Base-by-base conservation (phyloP, 2,888 invertebrate species). In the Cheilosia impressa region DNA sequence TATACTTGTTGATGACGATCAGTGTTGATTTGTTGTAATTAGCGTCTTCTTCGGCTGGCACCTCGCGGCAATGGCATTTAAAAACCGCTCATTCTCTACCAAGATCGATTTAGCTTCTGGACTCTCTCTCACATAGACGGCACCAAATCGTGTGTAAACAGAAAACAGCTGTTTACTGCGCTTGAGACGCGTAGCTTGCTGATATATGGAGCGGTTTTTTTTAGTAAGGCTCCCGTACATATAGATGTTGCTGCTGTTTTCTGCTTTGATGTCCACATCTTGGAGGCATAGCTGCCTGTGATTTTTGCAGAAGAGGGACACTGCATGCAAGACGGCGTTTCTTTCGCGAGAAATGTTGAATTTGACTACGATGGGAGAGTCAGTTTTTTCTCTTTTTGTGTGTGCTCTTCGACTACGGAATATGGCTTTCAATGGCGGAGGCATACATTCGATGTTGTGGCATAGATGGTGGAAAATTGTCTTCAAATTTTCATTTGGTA, bases 121-220 rank as follows among this genome's bases (percentile, higher is more conserved):
- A 6, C 47, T 17, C 17, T 47, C 17, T 47, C 7, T 47, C 24
- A 24, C 24, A 24, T 24, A 24, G 24, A 24, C 24, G 24, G 24
- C 24, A 24, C 24, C 24, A 24, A 24, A 24, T 3, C 4, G 24
- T 24, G 24, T 24, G 4, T 24, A 24, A 24, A 47, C 47, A 47
- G n/a, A 17, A 47, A 17, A 17, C 47, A 50, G 47, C 47, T 50
- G 19, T 19, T 50, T 50, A 50, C 47, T 52, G 52, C 52, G 52
- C 52, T 52, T 52, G 52, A 52, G 52, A 22, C 52, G 22, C 52
- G 9, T 52, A 24, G 52, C 52, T 52, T 52, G 52, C 24, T 52
- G 24, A 24, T 52, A 24, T 24, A 52, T 22, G 22, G 24, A 52
- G 24, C 52, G 52, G 52, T 52, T 52, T 52, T 52, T 52, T 5